Conservation (phyloP, 2,888 invertebrate genomes). For the Vanessa cardui region DNA sequence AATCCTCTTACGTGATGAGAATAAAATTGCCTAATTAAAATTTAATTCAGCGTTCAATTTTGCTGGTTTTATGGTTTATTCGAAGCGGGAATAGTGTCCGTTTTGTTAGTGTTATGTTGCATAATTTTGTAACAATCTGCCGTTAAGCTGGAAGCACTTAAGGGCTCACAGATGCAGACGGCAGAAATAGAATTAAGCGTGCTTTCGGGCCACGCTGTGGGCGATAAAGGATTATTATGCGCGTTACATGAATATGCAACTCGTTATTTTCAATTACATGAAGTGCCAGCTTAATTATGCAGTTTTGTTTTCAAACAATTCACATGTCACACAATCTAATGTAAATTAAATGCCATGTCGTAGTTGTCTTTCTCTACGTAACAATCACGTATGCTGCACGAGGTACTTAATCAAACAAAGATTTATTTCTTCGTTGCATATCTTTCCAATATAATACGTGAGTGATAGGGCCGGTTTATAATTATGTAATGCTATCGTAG, state of each 20-base stretch:
- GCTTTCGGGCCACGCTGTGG: slow-evolving; percentile 44
- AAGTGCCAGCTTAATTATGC: slow-evolving; percentile 43
- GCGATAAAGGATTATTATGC: slow-evolving; percentile 51
- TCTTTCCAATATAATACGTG: slow-evolving; percentile 13
- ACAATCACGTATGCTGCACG: not conserved
- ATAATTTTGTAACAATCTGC: slow-evolving; percentile 41
- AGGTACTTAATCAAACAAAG: not conserved
- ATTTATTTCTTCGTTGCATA: slow-evolving; percentile 6
- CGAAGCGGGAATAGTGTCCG: slow-evolving; percentile 19
- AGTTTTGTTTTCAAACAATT: slow-evolving; percentile 36
- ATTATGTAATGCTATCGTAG: slow-evolving; percentile 6
- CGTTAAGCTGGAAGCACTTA: slow-evolving; percentile 47
- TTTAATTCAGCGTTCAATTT: slow-evolving; percentile 42
- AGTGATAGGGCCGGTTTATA: not conserved
- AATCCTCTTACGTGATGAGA: slow-evolving; percentile 56
- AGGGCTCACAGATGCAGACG: slow-evolving; percentile 41
- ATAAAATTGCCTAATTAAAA: slow-evolving; percentile 60
- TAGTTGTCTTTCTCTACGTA: not conserved
- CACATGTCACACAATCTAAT: slow-evolving; percentile 5
- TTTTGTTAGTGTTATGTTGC: slow-evolving; percentile 31
- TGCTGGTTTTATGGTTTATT: slow-evolving; percentile 27
- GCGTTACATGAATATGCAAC: slow-evolving; percentile 69
- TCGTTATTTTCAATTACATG: slow-evolving; percentile 72
- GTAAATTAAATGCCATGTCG: not conserved
- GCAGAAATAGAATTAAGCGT: slow-evolving; percentile 51